Conservation (phyloP, 2,888 invertebrate genomes). For the Sinelater perroti region DNA sequence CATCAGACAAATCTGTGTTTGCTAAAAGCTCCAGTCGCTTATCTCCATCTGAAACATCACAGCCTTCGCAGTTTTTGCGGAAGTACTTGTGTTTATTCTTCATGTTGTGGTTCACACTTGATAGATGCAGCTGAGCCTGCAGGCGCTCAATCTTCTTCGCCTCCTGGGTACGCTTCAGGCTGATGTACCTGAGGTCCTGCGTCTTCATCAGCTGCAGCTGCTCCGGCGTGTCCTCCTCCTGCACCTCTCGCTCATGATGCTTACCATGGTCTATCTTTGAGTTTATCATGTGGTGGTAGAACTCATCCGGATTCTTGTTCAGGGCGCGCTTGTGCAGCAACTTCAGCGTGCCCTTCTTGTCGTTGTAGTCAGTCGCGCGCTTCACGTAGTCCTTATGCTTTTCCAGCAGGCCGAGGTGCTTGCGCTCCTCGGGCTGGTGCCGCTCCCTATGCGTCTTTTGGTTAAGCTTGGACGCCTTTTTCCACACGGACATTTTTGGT, state of each 20-base stretch:
- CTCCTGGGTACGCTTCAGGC: constrained; percentile 85
- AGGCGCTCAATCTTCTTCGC: constrained; percentile 77
- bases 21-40: constrained; percentile 77
- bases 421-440: constrained; percentile 81
- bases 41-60: constrained; percentile 70
- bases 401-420: constrained; percentile 83
- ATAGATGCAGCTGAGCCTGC: constrained; percentile 82
- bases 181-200: constrained; percentile 85
- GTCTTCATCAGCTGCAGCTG: constrained; percentile 90
- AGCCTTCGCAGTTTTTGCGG: constrained; percentile 66
- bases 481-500: constrained; percentile 84
- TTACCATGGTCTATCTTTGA: constrained; percentile 71
- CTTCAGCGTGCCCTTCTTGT: constrained; percentile 84
- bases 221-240: constrained; percentile 79
- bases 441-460: constrained; percentile 87
- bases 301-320: constrained; percentile 97
- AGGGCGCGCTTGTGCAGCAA: constrained; percentile 83
- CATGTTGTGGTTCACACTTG: constrained; percentile 74
- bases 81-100: constrained; percentile 84
- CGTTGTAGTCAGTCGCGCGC: constrained; percentile 81
- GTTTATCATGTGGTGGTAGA: constrained; percentile 97
- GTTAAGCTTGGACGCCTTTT: constrained; percentile 84
- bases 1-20: constrained; percentile 67
- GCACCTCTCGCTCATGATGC: constrained; percentile 75
- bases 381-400: constrained; percentile 89